Conservation (phyloP, 2,797 vertebrate genomes). For the Eidolon dupreanum region DNA sequence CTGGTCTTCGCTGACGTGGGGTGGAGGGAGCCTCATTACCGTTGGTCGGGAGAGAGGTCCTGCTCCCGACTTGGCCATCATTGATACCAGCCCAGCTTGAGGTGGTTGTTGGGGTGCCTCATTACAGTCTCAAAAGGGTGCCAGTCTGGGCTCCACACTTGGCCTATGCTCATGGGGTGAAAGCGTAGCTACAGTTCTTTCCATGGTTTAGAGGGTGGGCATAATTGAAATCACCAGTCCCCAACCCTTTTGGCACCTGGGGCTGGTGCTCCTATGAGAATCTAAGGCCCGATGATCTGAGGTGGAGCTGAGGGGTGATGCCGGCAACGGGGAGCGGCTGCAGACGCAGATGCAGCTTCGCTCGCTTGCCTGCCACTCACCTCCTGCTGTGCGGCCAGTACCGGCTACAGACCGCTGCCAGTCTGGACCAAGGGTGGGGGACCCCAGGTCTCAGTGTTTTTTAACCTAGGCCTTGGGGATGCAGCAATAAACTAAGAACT, state of each 20-base stretch:
- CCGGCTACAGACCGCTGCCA: too few relatives aligned
- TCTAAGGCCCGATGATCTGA: too few relatives aligned
- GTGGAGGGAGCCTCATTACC: not conserved
- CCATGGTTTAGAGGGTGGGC: not conserved
- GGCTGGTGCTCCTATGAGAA: too few relatives aligned
- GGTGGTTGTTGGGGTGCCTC: not conserved
- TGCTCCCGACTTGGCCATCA: not conserved
- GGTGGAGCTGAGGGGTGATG: too few relatives aligned
- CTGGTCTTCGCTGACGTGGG: not conserved
- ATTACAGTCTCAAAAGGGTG: not conserved
- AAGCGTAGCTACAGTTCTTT: not conserved
- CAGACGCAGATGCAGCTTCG: too few relatives aligned
- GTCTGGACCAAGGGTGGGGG: too few relatives aligned
- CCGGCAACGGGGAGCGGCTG: too few relatives aligned
- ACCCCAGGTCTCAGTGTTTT: not conserved
- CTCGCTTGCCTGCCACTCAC: too few relatives aligned
- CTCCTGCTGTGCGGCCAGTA: too few relatives aligned
- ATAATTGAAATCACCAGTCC: too few relatives aligned
- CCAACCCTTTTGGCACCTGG: too few relatives aligned
- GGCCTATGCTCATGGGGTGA: not conserved
- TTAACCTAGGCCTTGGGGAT: not conserved
- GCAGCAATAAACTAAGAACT: not conserved
- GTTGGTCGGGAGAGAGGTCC: not conserved
- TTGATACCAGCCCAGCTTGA: not conserved
- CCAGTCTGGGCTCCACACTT: not conserved